A percentile compares a stretch with the other conserved stretches of the same genome.
Evolutionary conservation across 2,888 invertebrate species (phyloP).

Genomic region (Drosophila rubida): DNA sequence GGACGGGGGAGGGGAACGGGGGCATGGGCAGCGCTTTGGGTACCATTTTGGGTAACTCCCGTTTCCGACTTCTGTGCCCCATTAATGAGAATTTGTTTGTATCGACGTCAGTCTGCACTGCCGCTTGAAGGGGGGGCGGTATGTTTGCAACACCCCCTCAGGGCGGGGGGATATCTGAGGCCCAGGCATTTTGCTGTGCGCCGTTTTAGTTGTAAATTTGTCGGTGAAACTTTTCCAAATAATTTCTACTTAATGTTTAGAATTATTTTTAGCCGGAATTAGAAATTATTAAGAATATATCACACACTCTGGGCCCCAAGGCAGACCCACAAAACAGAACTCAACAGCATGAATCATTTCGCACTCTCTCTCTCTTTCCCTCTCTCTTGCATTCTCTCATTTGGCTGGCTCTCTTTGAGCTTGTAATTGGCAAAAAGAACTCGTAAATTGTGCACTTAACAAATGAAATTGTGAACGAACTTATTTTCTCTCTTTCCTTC

Average conservation of each 20-base stretch:
- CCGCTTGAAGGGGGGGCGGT: neutral
- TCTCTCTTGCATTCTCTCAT: neutral
- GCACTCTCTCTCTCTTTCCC: slow-evolving; percentile 5
- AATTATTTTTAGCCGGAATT: slow-evolving; percentile 81
- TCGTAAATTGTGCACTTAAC: slow-evolving; percentile 72
- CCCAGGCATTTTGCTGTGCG: slow-evolving; percentile 31
- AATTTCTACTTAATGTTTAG: slow-evolving; percentile 83
- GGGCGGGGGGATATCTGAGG: neutral
- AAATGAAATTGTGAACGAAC: slow-evolving; percentile 56
- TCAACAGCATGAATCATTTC: slow-evolving; percentile 49
- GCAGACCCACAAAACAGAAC: slow-evolving; percentile 27
- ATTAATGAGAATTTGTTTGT: slow-evolving; percentile 84
- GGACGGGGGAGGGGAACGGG: neutral
- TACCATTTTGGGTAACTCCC: slow-evolving; percentile 58
- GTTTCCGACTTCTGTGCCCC: slow-evolving; percentile 53
- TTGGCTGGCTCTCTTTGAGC: slow-evolving; percentile 7
- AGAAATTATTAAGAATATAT: slow-evolving; percentile 80
- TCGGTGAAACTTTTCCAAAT: slow-evolving; percentile 80
- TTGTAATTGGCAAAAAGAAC: slow-evolving; percentile 55
- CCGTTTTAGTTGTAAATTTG: slow-evolving; percentile 77
- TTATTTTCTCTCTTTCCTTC: slow-evolving; percentile 17
- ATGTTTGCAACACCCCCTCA: slow-evolving; percentile 10
- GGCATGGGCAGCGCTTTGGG: slow-evolving; percentile 52
- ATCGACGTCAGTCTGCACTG: slow-evolving; percentile 67
- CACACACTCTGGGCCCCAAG: slow-evolving; percentile 49